Percentiles rank a stretch among this genome's conserved stretches.
Evolutionary conservation across 2,888 invertebrate genomes (phyloP).

Genomic region (Agrotis segetum): DNA sequence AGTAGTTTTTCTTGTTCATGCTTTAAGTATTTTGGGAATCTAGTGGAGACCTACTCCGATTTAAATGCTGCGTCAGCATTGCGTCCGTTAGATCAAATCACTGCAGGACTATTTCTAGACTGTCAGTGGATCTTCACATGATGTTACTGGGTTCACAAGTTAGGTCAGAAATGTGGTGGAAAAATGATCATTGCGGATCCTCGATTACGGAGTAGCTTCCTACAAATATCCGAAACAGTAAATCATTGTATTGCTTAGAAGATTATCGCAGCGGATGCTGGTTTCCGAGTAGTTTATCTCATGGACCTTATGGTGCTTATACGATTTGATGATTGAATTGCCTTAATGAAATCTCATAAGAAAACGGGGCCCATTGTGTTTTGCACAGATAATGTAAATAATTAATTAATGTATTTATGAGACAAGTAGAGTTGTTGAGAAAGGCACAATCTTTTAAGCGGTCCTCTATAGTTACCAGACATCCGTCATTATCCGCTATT

Average conservation of each 20-base stretch:
- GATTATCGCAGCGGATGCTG: constrained; percentile 24
- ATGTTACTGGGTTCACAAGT: not conserved
- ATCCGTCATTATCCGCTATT: not conserved
- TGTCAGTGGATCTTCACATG: not conserved
- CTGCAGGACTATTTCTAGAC: not conserved
- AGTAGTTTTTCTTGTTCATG: too few relatives aligned
- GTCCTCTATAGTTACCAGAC: not conserved
- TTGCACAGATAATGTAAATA: constrained; percentile 77
- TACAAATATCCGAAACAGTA: not conserved
- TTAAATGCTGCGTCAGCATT: too few relatives aligned
- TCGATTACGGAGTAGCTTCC: not conserved
- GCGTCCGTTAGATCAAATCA: too few relatives aligned
- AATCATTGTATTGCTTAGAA: not conserved
- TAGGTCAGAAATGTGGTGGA: not conserved
- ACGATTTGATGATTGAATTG: constrained; percentile 73
- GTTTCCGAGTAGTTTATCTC: constrained; percentile 22
- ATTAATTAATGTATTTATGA: too few relatives aligned
- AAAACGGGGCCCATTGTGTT: constrained; percentile 81
- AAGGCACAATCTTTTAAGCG: too few relatives aligned
- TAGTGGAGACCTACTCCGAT: too few relatives aligned
- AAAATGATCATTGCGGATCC: not conserved
- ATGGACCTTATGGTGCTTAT: constrained; percentile 20
- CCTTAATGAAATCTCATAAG: constrained; percentile 77
- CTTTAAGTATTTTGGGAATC: too few relatives aligned
- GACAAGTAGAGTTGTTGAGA: too few relatives aligned